Evolutionary conservation across 2,797 vertebrate genomes (phyloP), one percentile per base, ranked within the genome.

Genomic region (Scleropages formosus): DNA sequence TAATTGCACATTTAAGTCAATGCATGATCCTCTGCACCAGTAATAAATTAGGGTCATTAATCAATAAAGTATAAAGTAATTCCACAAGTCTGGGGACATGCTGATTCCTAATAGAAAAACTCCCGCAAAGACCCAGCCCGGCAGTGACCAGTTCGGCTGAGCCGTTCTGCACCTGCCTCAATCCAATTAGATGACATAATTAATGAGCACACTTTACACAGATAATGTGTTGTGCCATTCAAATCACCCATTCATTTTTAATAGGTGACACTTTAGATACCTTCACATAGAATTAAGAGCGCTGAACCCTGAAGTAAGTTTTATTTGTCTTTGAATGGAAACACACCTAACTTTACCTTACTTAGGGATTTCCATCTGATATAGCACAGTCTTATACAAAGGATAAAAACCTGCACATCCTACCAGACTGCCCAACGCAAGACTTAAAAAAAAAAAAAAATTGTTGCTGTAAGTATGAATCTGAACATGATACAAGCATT

Each of bases 31-130:
- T 96, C 92, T 92, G 92, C 94, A 95, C 87, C 82, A 70, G 93
- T 98, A 96, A 98, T 98, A 97, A 98, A 99, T 98, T 96, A 98
- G 95, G 93, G 95, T 94, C 96, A 98, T 99, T 98, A 98, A 98
- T 99, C 97, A 99, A 98, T 99, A 98, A 93, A 98, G 94, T 95
- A 93, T 94, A 94, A 91, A 90, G 93, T 96, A 93, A 96, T 96
- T 94, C 93, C 93, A 89, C 90, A 91, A 96, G 94, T 96, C 96
- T 94, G 95, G 95, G 95, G 92, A 95, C 96, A 95, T 93, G 96
- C 96, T 98, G 96, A 86, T 93, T 95, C 92, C 93, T 98, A 97
- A 98, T 98, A 97, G 95, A 96, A 95, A 85, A 93, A 93, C 92
- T 93, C 93, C 93, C 85, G 89, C 91, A 92, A 87, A 85, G 92